Percentiles rank a stretch among this genome's conserved stretches.
These are phyloP conservation scores for Gobio occitaniae DNA, from an alignment of 2,797 vertebrate genomes.

Conservation along the genomic window DNA sequence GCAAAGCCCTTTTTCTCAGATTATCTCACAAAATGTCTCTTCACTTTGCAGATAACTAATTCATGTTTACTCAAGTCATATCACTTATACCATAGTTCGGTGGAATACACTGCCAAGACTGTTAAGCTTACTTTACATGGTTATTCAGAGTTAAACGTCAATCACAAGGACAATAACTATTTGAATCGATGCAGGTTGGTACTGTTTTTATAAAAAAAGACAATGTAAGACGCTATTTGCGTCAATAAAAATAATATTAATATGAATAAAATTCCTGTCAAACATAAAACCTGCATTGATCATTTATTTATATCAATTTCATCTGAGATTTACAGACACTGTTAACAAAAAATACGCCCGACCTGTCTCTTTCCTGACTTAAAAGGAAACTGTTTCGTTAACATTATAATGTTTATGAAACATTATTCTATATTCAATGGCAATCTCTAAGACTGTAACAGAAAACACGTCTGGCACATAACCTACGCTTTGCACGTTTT, in stretches of 20 bases:
- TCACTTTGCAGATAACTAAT: not conserved
- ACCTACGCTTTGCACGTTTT: not conserved
- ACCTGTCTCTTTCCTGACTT: not conserved
- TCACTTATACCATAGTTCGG: not conserved
- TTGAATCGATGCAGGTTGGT: not conserved
- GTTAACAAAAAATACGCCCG: not conserved
- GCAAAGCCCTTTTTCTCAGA: not conserved
- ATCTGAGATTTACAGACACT: not conserved
- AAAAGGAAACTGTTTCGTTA: not conserved
- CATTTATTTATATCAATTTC: not conserved
- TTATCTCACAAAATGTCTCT: not conserved
- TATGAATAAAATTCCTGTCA: not conserved
- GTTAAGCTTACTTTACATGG: not conserved
- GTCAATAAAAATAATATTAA: not conserved
- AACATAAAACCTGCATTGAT: not conserved
- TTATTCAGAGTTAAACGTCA: not conserved
- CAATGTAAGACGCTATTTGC: not conserved
- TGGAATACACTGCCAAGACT: not conserved
- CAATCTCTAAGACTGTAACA: not conserved
- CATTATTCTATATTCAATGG: not conserved
- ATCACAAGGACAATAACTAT: not conserved
- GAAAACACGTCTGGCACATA: constrained; percentile 6
- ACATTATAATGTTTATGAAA: not conserved
- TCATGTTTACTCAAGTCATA: not conserved
- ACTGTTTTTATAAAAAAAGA: constrained; percentile 2